Evolutionary conservation across 2,888 invertebrate species (phyloP).

Genomic region (Heteropelma amictum): DNA sequence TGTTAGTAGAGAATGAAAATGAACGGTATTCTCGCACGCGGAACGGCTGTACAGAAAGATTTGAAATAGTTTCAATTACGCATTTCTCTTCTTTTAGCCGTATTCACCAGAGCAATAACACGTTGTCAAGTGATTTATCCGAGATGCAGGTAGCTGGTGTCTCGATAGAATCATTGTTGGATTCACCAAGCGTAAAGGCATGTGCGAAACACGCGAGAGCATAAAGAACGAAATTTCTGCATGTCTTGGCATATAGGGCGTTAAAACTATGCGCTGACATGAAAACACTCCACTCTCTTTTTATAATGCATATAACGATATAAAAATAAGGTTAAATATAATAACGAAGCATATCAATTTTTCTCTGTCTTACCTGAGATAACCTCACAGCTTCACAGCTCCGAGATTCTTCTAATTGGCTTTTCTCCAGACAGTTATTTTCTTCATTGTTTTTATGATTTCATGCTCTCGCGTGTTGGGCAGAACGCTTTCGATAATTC

Average conservation of each 20-base stretch:
- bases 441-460: too few relatives aligned
- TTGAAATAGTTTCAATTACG: slow-evolving; percentile 27
- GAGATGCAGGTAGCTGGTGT: not conserved
- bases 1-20: not conserved
- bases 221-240: slow-evolving; percentile 71
- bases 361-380: slow-evolving; percentile 30
- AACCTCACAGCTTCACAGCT: slow-evolving; percentile 44
- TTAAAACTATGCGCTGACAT: slow-evolving; percentile 70
- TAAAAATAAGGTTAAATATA: slow-evolving; percentile 54
- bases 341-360: slow-evolving; percentile 57
- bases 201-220: slow-evolving; percentile 34
- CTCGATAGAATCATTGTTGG: not conserved
- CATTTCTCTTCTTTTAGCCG: slow-evolving; percentile 24
- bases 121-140: slow-evolving; percentile 10
- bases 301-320: slow-evolving; percentile 6
- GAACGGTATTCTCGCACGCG: slow-evolving; percentile 18
- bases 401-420: slow-evolving; percentile 42
- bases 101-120: slow-evolving; percentile 12
- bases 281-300: slow-evolving; percentile 56
- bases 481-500: not conserved
- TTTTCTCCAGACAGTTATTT: too few relatives aligned
- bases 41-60: slow-evolving; percentile 1
- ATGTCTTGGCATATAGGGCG: slow-evolving; percentile 74
- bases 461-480: too few relatives aligned
- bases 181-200: slow-evolving; percentile 51